phyloP scores from a whole-genome alignment of 2,888 invertebrate species.

The Euspilapteryx auroguttella region DNA sequence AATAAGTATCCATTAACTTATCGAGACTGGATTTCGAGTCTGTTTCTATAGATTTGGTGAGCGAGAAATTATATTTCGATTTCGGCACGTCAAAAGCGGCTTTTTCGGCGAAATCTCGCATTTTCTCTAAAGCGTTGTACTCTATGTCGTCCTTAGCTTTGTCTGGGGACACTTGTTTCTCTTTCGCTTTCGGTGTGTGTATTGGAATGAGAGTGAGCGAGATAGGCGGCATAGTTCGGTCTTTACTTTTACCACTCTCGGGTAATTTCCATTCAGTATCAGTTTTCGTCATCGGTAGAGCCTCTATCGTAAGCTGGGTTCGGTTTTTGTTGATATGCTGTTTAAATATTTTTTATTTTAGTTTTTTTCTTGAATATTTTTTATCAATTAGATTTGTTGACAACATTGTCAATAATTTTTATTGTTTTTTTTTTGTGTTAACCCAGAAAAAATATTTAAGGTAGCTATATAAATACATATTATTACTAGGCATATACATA shows the following conservation, averaged over 20 bases:
- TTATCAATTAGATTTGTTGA: constrained; percentile 54
- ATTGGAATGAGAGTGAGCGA: constrained; percentile 50
- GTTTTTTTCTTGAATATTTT: constrained; percentile 19
- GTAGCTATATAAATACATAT: constrained; percentile 16
- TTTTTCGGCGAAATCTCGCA: constrained; percentile 54
- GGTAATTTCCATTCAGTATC: constrained; percentile 41
- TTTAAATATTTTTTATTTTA: constrained; percentile 20
- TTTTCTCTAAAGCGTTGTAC: constrained; percentile 52
- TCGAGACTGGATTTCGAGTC: constrained; percentile 27
- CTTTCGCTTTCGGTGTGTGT: constrained; percentile 24
- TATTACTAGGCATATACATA: constrained; percentile 17
- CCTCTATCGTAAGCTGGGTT: constrained; percentile 50
- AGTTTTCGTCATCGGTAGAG: constrained; percentile 25
- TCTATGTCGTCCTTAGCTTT: constrained; percentile 34
- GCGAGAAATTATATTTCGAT: constrained; percentile 27
- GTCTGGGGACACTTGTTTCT: constrained; percentile 31
- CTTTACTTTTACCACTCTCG: constrained; percentile 28
- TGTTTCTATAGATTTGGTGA: constrained; percentile 24
- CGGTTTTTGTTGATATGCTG: constrained; percentile 58
- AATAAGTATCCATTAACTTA: constrained; percentile 43
- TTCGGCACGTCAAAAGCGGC: constrained; percentile 48
- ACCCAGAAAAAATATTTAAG: constrained; percentile 14
- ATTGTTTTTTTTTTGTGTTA: constrained; percentile 9
- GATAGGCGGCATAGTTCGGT: constrained; percentile 46
- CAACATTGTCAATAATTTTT: constrained; percentile 48